Percentiles rank a stretch among this genome's conserved stretches.
phyloP scores from a whole-genome alignment of 2,113 vertebrate genomes.

The Xyliphius kryptos region DNA sequence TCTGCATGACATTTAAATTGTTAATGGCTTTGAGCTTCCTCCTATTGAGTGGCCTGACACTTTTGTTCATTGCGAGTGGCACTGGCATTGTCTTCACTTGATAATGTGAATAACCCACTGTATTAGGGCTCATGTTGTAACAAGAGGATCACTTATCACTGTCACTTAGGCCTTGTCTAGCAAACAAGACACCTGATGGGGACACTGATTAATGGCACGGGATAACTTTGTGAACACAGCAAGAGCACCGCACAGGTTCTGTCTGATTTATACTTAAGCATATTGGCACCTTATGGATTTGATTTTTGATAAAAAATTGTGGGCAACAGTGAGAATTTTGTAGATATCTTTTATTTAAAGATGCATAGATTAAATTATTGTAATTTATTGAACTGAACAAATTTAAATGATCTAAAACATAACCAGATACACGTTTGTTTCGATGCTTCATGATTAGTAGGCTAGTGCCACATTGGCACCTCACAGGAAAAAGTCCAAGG shows the following conservation, averaged over 20 bases:
- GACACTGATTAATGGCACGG: conserved; percentile 55
- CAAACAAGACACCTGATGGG: conserved; percentile 52
- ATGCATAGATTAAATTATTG: no score
- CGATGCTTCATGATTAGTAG: no score
- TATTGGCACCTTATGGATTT: no score
- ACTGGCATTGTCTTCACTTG: conserved; percentile 52
- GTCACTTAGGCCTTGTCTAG: conserved; percentile 50
- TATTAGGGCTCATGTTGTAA: conserved; percentile 49
- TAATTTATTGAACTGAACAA: no score
- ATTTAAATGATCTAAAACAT: no score
- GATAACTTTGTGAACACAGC: conserved; percentile 47
- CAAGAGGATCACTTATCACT: conserved; percentile 48
- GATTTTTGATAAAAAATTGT: no score
- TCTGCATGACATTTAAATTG: conserved; percentile 51
- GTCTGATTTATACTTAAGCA: no score
- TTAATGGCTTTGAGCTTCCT: conserved; percentile 53
- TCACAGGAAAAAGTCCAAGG: no score
- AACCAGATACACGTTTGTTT: no score
- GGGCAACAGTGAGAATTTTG: no score
- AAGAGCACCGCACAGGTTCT: conserved; percentile 39
- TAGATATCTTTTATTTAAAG: no score
- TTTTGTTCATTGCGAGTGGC: conserved; percentile 54
- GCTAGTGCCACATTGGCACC: no score
- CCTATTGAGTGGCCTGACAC: conserved; percentile 50
- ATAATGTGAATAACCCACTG: conserved; percentile 49